Evolutionary conservation across 2,888 invertebrate species (phyloP).

Genomic region (Dinocampus coccinellae): DNA sequence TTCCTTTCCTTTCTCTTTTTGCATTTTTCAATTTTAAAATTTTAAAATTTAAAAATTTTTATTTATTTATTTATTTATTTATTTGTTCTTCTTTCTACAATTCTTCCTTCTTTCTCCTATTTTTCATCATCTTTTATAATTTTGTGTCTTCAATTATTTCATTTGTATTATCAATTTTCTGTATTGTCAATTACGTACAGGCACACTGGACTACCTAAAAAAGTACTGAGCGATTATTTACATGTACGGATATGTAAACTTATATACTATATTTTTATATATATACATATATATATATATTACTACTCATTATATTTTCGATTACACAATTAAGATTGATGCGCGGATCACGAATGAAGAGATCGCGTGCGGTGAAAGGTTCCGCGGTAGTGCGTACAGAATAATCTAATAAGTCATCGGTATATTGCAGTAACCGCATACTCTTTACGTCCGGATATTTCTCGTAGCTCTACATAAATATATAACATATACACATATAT

Average conservation of each 20-base stretch:
- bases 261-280: no score
- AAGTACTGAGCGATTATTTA: no score
- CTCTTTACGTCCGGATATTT: not conserved
- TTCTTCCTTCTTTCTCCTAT: not conserved
- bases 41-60: no score
- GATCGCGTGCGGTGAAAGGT: constrained; percentile 38
- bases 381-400: constrained; percentile 33
- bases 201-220: no score
- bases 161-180: not conserved
- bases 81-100: constrained; percentile 7
- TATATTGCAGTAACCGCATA: constrained; percentile 10
- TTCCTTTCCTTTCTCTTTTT: constrained; percentile 37
- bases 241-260: no score
- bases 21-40: not conserved
- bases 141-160: not conserved
- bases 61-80: not conserved
- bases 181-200: not conserved
- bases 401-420: constrained; percentile 19
- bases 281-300: not conserved
- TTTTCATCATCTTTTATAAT: no score
- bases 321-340: constrained; percentile 32
- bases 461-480: not conserved
- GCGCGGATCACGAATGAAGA: constrained; percentile 30
- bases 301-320: constrained; percentile 22
- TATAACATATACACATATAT: not conserved